Percentiles rank a stretch among this genome's conserved stretches.
phyloP scores from a whole-genome alignment of 2,113 vertebrate genomes.

The Cichladusa arquata region DNA sequence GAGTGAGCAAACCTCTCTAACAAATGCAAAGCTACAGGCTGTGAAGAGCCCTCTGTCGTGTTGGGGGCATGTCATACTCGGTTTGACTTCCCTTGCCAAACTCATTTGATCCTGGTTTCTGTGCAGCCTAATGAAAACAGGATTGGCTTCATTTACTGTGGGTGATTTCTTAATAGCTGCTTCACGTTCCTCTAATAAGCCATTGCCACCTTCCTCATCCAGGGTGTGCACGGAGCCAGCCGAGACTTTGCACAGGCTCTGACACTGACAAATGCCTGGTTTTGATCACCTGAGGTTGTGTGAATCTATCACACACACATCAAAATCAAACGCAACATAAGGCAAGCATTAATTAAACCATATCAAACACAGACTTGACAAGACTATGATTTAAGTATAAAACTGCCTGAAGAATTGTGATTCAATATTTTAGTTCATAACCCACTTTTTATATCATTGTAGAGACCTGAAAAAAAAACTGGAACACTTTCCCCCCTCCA shows the following conservation, averaged over 20 bases:
- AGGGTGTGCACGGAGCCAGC: not conserved
- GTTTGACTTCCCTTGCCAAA: constrained; percentile 23
- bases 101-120: not conserved
- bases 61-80: not conserved
- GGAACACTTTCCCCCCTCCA: not conserved
- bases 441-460: constrained; percentile 64
- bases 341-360: constrained; percentile 73
- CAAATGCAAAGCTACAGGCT: constrained; percentile 1
- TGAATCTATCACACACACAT: constrained; percentile 21
- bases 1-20: not conserved
- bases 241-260: not conserved
- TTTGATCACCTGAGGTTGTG: constrained; percentile 59
- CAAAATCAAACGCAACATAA: constrained; percentile 55
- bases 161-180: constrained; percentile 64
- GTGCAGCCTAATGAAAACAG: constrained; percentile 44
- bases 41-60: not conserved
- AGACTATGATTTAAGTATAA: constrained; percentile 73
- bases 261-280: constrained; percentile 61
- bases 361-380: constrained; percentile 71
- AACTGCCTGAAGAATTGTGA: constrained; percentile 70
- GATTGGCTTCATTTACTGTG: constrained; percentile 50
- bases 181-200: constrained; percentile 60
- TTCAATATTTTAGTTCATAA: constrained; percentile 72
- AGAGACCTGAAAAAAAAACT: constrained; percentile 27
- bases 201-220: constrained; percentile 29